Evolutionary conservation across 2,797 vertebrate species (phyloP).

Genomic region (Dermochelys coriacea): DNA sequence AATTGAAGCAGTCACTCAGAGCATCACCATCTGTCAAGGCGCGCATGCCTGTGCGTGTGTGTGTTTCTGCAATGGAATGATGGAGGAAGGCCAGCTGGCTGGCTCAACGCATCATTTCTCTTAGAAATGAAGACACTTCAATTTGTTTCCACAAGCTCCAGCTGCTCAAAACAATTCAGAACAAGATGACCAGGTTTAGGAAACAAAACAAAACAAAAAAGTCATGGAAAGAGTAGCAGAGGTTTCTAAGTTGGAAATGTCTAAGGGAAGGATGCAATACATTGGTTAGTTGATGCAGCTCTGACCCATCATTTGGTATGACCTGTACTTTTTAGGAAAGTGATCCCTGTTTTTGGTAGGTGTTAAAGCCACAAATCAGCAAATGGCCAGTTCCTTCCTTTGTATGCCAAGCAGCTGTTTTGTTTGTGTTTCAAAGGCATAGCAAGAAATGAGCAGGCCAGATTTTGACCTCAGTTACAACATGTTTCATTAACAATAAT

Average conservation of each 20-base stretch:
- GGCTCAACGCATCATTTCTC: conserved; percentile 32
- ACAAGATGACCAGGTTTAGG: not conserved
- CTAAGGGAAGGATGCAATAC: not conserved
- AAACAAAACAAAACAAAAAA: not conserved
- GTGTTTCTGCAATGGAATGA: conserved; percentile 6
- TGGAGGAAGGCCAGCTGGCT: conserved; percentile 61
- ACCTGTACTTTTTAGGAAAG: not conserved
- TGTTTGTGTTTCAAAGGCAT: not conserved
- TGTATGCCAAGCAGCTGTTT: not conserved
- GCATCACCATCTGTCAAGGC: conserved; percentile 70
- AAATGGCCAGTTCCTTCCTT: accelerated
- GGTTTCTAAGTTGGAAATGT: not conserved
- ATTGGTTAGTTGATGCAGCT: not conserved
- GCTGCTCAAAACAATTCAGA: conserved; percentile 5
- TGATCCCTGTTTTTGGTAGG: not conserved
- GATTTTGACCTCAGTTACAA: accelerated
- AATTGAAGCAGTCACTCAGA: conserved; percentile 75
- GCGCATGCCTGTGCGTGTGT: not conserved
- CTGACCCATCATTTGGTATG: not conserved
- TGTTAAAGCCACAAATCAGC: not conserved
- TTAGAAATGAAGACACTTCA: conserved; percentile 44
- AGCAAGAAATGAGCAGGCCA: not conserved
- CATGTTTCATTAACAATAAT: not conserved
- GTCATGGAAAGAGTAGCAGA: not conserved
- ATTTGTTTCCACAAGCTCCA: conserved; percentile 17